Percentiles rank a stretch among this genome's conserved stretches.
Conservation (phyloP, 2,797 vertebrate genomes). For the Anolis apletophallus region DNA sequence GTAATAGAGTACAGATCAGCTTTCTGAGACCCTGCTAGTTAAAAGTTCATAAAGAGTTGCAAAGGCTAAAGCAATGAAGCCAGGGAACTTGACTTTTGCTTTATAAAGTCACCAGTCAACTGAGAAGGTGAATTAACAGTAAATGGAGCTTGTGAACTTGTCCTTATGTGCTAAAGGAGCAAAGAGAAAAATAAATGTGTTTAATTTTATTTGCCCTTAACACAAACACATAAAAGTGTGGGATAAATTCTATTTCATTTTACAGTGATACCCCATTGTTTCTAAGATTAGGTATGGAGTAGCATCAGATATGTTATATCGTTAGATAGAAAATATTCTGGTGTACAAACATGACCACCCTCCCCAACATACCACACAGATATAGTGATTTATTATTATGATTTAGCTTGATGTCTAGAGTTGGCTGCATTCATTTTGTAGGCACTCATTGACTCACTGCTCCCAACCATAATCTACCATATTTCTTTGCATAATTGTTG, state of each 20-base stretch:
- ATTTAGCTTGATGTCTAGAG: neutral
- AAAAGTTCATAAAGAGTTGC: neutral
- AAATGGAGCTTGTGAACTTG: neutral
- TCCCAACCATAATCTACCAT: neutral
- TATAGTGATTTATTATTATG: neutral
- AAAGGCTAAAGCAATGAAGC: conserved; percentile 10
- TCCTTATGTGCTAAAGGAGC: neutral
- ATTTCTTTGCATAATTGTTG: too few relatives aligned
- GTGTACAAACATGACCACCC: neutral
- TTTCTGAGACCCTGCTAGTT: conserved; percentile 24
- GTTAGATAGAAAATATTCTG: neutral
- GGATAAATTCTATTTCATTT: neutral
- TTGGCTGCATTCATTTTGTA: neutral
- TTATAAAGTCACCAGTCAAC: conserved; percentile 12
- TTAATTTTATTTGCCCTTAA: conserved; percentile 20
- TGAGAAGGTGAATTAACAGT: neutral
- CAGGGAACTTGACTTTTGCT: neutral
- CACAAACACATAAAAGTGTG: neutral
- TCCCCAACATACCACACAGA: too few relatives aligned
- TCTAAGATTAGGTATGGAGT: neutral
- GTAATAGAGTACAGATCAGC: neutral
- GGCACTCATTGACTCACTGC: neutral
- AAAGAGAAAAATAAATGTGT: conserved; percentile 15
- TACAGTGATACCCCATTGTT: neutral
- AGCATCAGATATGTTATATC: too few relatives aligned